Conservation (phyloP, 2,797 vertebrate genomes). For the Hybognathus amarus region DNA sequence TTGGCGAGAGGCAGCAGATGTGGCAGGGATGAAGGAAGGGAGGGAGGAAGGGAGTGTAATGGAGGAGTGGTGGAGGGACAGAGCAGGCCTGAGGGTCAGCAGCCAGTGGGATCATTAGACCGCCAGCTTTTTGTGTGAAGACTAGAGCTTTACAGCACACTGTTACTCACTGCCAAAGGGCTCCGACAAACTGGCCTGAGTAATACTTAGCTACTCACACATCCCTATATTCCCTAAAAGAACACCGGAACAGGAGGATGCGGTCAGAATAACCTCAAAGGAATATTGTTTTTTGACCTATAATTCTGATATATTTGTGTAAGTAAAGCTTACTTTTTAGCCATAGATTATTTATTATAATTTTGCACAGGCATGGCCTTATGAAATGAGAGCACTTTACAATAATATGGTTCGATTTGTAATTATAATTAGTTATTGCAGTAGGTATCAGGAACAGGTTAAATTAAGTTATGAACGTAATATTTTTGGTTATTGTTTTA, state of each 20-base stretch:
- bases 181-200: conserved; percentile 82
- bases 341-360: background rate
- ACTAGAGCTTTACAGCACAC: conserved; percentile 49
- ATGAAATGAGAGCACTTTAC: background rate
- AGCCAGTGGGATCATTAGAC: conserved; percentile 60
- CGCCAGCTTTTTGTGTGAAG: conserved; percentile 70
- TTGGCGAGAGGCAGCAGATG: conserved; percentile 64
- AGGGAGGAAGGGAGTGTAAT: conserved; percentile 31
- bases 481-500: background rate
- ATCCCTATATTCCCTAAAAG: background rate
- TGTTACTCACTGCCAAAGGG: conserved; percentile 63
- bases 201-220: conserved; percentile 29
- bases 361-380: background rate
- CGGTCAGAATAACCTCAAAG: background rate
- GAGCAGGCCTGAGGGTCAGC: conserved; percentile 60
- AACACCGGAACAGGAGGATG: background rate
- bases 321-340: background rate
- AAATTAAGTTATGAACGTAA: background rate
- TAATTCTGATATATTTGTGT: background rate
- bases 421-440: background rate
- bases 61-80: conserved; percentile 63
- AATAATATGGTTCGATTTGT: background rate
- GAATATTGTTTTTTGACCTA: background rate
- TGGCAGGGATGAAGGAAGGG: conserved; percentile 61
- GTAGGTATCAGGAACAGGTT: background rate